Conservation (phyloP, 2,888 invertebrate genomes). For the Amorpha juglandis region DNA sequence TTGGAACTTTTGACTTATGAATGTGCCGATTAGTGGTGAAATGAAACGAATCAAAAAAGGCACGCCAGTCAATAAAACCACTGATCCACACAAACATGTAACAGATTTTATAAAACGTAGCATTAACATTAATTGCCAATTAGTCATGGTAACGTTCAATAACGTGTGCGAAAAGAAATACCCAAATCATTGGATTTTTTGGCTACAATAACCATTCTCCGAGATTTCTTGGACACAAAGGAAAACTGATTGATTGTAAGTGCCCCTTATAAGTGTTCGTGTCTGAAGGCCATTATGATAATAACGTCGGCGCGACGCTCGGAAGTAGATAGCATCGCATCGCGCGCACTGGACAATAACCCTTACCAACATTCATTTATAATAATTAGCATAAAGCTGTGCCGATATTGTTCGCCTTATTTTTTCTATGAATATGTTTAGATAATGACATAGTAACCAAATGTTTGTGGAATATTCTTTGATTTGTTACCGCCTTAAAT, state of each 20-base stretch:
- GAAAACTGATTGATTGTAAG: slow-evolving; percentile 70
- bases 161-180: not conserved
- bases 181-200: not conserved
- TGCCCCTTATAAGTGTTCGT: slow-evolving; percentile 70
- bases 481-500: not conserved
- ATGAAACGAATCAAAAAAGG: not conserved
- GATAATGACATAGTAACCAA: slow-evolving; percentile 2
- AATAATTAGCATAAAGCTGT: slow-evolving; percentile 68
- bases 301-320: slow-evolving; percentile 75
- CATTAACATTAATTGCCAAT: slow-evolving; percentile 2
- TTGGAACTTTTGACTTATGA: too few species aligned
- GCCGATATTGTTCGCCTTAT: slow-evolving; percentile 3
- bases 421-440: slow-evolving; percentile 26
- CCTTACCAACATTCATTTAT: slow-evolving; percentile 74
- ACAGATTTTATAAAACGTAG: not conserved
- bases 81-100: slow-evolving; percentile 4
- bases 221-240: slow-evolving; percentile 55
- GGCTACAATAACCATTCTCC: slow-evolving; percentile 6
- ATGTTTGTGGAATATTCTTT: not conserved
- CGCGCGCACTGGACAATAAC: slow-evolving; percentile 81
- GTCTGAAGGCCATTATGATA: slow-evolving; percentile 77
- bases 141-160: not conserved
- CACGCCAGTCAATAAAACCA: not conserved
- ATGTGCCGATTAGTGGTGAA: not conserved
- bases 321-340: slow-evolving; percentile 79